These are phyloP conservation scores for Macrosoma leucophasiata DNA, from an alignment of 2,888 invertebrate genomes.

Conservation along the genomic window DNA sequence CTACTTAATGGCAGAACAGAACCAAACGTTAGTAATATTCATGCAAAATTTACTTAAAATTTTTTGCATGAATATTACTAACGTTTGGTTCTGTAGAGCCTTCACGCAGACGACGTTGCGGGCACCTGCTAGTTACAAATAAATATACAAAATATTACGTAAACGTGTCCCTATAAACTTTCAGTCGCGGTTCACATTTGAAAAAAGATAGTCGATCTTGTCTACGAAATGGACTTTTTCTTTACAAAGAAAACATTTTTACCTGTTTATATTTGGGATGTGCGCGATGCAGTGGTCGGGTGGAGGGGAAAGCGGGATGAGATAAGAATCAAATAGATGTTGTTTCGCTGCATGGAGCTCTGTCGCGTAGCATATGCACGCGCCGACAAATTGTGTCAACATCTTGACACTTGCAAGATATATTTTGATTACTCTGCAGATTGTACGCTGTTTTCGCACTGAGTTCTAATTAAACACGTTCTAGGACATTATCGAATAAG, in stretches of 20 bases:
- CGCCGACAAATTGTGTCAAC: constrained; percentile 51
- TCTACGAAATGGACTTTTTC: constrained; percentile 52
- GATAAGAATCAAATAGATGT: constrained; percentile 76
- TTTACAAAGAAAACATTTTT: constrained; percentile 59
- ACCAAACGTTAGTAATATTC: no score
- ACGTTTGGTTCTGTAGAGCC: no score
- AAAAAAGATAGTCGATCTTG: constrained; percentile 49
- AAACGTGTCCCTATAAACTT: constrained; percentile 25
- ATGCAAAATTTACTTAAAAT: no score
- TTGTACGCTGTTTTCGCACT: constrained; percentile 25
- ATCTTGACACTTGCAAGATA: constrained; percentile 59
- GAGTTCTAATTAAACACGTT: no score
- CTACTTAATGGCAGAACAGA: no score
- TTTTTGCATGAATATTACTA: no score
- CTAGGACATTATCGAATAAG: no score
- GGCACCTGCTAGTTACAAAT: no score
- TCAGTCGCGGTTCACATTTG: constrained; percentile 36
- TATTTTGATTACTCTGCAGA: constrained; percentile 33
- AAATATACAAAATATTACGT: no score
- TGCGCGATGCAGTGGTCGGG: constrained; percentile 35
- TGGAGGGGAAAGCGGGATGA: constrained; percentile 39
- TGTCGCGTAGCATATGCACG: constrained; percentile 62
- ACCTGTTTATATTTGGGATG: constrained; percentile 65
- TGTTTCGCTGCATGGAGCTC: constrained; percentile 67
- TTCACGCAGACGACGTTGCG: no score